Evolutionary conservation across 1,140 invertebrate species (phyloP).

Genomic region (Drosophila teissieri): DNA sequence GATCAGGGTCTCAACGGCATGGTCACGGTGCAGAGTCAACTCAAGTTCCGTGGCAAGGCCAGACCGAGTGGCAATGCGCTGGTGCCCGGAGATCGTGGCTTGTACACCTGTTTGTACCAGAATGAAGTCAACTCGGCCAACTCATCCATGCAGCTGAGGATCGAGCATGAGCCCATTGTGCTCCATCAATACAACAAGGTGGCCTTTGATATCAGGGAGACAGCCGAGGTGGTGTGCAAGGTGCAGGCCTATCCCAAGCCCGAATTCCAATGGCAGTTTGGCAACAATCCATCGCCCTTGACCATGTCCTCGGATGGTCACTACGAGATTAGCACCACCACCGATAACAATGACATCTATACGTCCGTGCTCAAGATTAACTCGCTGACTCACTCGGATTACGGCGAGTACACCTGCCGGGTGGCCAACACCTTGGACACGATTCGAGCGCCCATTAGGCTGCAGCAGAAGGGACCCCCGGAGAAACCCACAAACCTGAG

Average conservation of each 20-base stretch:
- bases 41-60: conserved; percentile 91
- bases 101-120: conserved; percentile 94
- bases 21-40: conserved; percentile 92
- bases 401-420: conserved; percentile 95
- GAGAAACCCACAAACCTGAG: conserved; percentile 91
- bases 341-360: conserved; percentile 93
- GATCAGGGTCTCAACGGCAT: conserved; percentile 91
- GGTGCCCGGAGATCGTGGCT: conserved; percentile 92
- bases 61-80: conserved; percentile 91
- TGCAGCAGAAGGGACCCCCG: conserved; percentile 93
- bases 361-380: conserved; percentile 91
- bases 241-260: conserved; percentile 96
- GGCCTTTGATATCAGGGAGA: conserved; percentile 93
- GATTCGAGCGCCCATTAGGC: conserved; percentile 90
- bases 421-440: conserved; percentile 91
- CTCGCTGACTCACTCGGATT: conserved; percentile 91
- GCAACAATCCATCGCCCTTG: conserved; percentile 89
- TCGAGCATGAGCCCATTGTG: conserved; percentile 95
- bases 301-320: conserved; percentile 92
- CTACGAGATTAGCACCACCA: conserved; percentile 92
- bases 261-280: conserved; percentile 95
- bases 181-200: conserved; percentile 94
- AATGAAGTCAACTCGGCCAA: conserved; percentile 95
- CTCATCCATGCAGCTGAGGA: conserved; percentile 94
- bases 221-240: conserved; percentile 93